Conservation (phyloP, 2,888 invertebrate species). For the Clepsis dumicolana region DNA sequence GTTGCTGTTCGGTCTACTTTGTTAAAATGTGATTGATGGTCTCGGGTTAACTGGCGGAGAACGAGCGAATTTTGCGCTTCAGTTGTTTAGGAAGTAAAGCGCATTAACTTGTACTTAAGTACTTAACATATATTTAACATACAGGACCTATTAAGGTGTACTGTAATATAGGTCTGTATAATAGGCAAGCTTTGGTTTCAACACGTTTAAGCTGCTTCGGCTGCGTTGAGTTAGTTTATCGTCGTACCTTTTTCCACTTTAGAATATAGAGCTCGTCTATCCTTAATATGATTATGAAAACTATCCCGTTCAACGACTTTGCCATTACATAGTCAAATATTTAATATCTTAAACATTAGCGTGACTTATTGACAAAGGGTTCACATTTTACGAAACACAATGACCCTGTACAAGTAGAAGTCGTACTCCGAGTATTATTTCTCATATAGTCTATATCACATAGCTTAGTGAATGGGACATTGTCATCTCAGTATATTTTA, state of each 20-base stretch:
- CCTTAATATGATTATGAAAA: too few relatives aligned
- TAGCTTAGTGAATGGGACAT: too few relatives aligned
- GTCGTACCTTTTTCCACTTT: background rate
- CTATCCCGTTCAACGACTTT: too few relatives aligned
- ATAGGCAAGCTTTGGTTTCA: background rate
- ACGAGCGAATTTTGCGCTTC: conserved; percentile 19
- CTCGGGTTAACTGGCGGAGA: conserved; percentile 8
- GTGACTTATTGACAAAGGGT: too few relatives aligned
- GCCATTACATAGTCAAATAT: background rate
- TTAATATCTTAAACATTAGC: too few relatives aligned
- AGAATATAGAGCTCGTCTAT: too few relatives aligned
- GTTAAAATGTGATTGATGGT: conserved; percentile 31
- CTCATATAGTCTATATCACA: too few relatives aligned
- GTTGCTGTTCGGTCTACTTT: conserved; percentile 19
- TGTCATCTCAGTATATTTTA: too few relatives aligned
- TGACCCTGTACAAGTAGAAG: too few relatives aligned
- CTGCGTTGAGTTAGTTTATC: background rate
- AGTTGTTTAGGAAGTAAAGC: conserved; percentile 18
- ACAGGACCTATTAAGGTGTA: background rate
- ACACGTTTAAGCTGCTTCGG: background rate
- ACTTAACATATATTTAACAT: conserved; percentile 1
- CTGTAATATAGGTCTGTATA: background rate
- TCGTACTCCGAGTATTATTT: too few relatives aligned
- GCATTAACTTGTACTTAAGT: conserved; percentile 3
- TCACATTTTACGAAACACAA: too few relatives aligned